Percentiles rank a stretch among this genome's conserved stretches.
Conservation (phyloP, 2,888 invertebrate genomes). For the Epinotia bilunana region DNA sequence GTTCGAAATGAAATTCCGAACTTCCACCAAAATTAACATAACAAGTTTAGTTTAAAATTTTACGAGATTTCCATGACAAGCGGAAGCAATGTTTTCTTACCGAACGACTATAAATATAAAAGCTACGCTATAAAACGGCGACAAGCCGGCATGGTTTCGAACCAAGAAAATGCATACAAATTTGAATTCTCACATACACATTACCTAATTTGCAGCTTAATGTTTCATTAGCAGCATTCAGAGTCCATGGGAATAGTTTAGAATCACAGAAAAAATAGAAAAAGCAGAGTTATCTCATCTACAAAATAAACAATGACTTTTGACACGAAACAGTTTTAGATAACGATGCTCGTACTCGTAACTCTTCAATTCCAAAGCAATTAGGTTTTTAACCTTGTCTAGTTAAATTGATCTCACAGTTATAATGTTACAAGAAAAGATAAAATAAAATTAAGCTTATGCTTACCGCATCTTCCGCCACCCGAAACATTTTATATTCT, state of each 20-base stretch:
- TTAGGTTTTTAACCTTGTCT: constrained; percentile 20
- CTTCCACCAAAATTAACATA: constrained; percentile 51
- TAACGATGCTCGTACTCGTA: constrained; percentile 49
- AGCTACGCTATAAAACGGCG: constrained; percentile 52
- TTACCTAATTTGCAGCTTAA: constrained; percentile 79
- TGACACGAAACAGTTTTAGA: constrained; percentile 59
- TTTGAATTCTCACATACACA: constrained; percentile 76
- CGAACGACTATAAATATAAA: constrained; percentile 56
- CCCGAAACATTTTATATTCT: background rate
- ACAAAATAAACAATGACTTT: constrained; percentile 68
- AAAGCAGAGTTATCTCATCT: constrained; percentile 56
- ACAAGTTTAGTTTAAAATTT: constrained; percentile 51
- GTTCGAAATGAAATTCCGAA: constrained; percentile 38
- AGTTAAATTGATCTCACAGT: constrained; percentile 14
- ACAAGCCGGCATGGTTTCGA: constrained; percentile 52
- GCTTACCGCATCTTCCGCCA: background rate
- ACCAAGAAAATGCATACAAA: constrained; percentile 61
- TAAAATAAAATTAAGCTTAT: background rate
- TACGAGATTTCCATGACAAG: constrained; percentile 48
- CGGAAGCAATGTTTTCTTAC: constrained; percentile 56
- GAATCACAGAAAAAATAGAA: constrained; percentile 56
- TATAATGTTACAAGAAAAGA: background rate
- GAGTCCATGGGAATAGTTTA: constrained; percentile 69
- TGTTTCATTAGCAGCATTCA: constrained; percentile 67
- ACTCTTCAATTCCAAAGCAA: constrained; percentile 40